Base-by-base conservation (phyloP, 2,797 vertebrate species). In the Tapera naevia region DNA sequence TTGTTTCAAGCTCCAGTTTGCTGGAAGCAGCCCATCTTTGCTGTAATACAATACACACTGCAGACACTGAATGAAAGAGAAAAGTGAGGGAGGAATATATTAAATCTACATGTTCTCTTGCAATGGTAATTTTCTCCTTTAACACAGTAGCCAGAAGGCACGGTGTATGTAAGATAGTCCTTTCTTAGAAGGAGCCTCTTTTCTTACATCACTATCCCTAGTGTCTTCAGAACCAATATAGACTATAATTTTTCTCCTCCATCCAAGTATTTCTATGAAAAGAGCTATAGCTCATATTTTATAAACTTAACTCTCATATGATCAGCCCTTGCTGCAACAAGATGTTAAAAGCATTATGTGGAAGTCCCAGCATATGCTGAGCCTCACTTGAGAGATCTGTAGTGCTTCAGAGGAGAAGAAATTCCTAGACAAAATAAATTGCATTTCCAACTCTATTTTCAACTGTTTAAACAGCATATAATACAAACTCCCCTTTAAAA, bases 391-490 rank as follows among this genome's bases (percentile, higher is more conserved):
- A 48, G 16, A 21, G 62, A 87, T 50, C 48, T 50, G 53, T 35
- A 30, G 24, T 11, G 50, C 70, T 95, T 81, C 5, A 1, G n/a
- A 80, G 70, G 54, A 83, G 73, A 95, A 95, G 75, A 8, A 7
- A 75, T 72, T 72, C 53, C 71, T 86, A 88, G 91, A 71, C 86
- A 89, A 88, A 91, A 91, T 53, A 86, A 94, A 94, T 45, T 54
- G 78, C 62, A 83, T 91, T 95, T 94, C 60, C 46, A 61, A 33
- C 64, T 94, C 91, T 94, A 93, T 96, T 93, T 94, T 91, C 80
- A 81, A 50, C 66, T 85, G 28, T 89, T 96, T 89, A 88, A n/a
- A 93, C 89, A 75, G 60, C 51, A n/a, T 51, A 80, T 80, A 64
- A 89, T 46, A 37, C 71, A 60, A 41, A 66, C 37, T 93, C 79